A percentile compares a stretch with the other conserved stretches of the same genome.
Conservation (phyloP, 2,797 vertebrate species). For the Brotogeris chrysoptera region DNA sequence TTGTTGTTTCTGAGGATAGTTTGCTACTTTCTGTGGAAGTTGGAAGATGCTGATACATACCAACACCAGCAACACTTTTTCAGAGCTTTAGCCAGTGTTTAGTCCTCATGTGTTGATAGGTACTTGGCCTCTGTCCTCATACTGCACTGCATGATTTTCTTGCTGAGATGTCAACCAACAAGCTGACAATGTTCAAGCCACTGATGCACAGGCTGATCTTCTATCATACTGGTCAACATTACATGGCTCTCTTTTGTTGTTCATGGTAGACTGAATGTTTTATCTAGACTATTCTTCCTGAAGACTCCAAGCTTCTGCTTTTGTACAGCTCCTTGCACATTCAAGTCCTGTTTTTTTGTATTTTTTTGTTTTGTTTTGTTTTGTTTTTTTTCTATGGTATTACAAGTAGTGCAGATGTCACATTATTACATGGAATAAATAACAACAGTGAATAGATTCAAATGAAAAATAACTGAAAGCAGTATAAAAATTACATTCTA, state of each 20-base stretch:
- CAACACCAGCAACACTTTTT: neutral
- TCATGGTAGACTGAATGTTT: neutral
- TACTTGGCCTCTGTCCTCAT: neutral
- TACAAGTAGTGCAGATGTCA: neutral
- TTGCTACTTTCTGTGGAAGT: neutral
- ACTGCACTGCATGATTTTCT: neutral
- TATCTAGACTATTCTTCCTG: neutral
- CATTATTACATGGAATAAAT: neutral
- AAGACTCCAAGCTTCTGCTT: neutral
- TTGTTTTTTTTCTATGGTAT: neutral
- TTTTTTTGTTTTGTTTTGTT: neutral
- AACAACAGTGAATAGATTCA: neutral
- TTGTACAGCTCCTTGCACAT: neutral
- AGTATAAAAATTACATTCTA: neutral
- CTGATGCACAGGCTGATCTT: neutral
- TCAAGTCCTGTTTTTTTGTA: neutral
- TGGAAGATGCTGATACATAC: neutral
- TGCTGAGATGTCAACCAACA: neutral
- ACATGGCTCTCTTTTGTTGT: neutral
- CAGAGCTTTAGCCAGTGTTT: neutral
- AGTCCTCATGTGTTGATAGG: rapidly evolving
- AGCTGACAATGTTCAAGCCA: neutral
- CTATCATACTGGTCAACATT: neutral
- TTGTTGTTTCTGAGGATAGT: neutral
- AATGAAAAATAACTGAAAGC: neutral